Evolutionary conservation across 2,888 invertebrate species (phyloP).

Genomic region (Adineta ricciae): DNA sequence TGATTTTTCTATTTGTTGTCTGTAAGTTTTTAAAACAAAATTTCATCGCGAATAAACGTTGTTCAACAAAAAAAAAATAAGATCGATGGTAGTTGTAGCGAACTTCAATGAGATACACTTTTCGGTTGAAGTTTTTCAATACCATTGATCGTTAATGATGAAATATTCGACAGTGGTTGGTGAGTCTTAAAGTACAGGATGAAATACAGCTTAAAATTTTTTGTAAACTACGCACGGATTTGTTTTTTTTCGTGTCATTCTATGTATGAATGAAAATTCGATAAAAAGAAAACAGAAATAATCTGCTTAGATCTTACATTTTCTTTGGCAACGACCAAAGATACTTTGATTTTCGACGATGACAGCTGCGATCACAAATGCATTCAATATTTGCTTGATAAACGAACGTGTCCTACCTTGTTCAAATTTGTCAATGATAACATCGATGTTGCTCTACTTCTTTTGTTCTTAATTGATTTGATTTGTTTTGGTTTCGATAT

Average conservation of each 20-base stretch:
- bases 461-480: no score
- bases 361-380: background rate
- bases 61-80: background rate
- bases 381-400: no score
- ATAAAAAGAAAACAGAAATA: background rate
- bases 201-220: background rate
- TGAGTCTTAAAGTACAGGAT: background rate
- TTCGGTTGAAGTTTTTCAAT: no score
- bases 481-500: no score
- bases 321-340: background rate
- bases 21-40: background rate
- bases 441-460: no score
- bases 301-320: background rate
- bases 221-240: background rate
- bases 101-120: no score
- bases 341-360: background rate
- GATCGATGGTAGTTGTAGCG: no score
- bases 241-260: background rate
- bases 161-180: background rate
- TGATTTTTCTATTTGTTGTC: background rate
- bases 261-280: background rate
- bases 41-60: no score
- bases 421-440: no score
- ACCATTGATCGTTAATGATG: background rate
- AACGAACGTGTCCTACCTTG: no score